Evolutionary conservation across 30 jellyfish, hydroid and myxozoan species (phyloP).

Genomic region (Rhopilema esculentum): DNA sequence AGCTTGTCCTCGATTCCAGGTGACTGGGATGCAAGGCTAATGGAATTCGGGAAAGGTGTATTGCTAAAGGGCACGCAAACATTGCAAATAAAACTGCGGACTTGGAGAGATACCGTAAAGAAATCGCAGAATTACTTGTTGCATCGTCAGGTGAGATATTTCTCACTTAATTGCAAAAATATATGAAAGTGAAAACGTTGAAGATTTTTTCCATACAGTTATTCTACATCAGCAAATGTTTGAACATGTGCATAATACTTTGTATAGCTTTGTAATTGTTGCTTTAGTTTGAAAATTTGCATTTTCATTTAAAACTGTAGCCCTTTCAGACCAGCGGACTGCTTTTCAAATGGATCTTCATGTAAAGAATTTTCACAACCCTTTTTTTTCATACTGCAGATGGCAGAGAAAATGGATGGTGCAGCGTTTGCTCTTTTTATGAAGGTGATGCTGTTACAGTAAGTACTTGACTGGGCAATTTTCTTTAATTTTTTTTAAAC

Average conservation of each 20-base stretch:
- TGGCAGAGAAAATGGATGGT: background rate
- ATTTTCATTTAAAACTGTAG: background rate
- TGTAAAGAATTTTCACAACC: background rate
- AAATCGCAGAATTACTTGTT: slow-evolving; percentile 2
- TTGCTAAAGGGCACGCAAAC: background rate
- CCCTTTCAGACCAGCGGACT: background rate
- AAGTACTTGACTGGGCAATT: background rate
- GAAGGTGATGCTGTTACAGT: background rate
- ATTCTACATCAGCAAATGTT: background rate
- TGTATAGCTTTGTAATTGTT: background rate
- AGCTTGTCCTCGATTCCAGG: slow-evolving; percentile 13
- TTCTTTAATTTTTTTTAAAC: background rate
- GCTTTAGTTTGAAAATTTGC: background rate
- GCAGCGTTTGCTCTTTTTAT: background rate
- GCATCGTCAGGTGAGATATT: slow-evolving; percentile 12
- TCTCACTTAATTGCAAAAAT: background rate
- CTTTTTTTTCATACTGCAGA: background rate
- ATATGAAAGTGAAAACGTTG: background rate
- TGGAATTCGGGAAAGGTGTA: slow-evolving; percentile 28
- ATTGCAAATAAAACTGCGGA: background rate
- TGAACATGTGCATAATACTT: background rate
- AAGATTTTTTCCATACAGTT: background rate
- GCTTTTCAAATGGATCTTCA: background rate
- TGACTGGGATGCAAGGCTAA: slow-evolving; percentile 1
- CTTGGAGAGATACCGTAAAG: background rate